Evolutionary conservation across 2,888 invertebrate species (phyloP), one percentile per base, ranked within the genome.

Genomic region (Caenorhabditis panamensis): DNA sequence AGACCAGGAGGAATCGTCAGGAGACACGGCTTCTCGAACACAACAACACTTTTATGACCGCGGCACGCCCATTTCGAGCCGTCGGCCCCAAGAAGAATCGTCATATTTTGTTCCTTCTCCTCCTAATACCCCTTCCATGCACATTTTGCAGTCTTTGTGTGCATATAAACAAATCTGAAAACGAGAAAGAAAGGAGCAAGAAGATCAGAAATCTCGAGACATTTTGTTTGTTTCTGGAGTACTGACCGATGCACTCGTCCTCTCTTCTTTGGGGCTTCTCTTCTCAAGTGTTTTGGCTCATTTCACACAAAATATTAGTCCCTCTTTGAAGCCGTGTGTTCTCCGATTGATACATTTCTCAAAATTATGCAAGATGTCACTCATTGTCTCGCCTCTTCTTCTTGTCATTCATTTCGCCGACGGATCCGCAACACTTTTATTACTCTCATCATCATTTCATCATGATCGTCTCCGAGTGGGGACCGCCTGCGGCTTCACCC

Each of bases 361-460:
- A 4, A 18, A 18, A 47, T 47, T 20, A 47, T 47, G n/a, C 47
- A 47, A 47, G 47, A n/a, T 69, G 69, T 61, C 69, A 61, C 51
- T 69, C 69, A 69, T 69, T 69, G 59, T 69, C 59, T 69, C 69
- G 51, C 59, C 22, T 44, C 18, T 20, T 59, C 37, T 41, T 28
- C 22, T 53, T 53, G 53, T 53, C 61, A 51, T 54, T 51, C 51
- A 61, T 62, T 62, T 59, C 58, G 58, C 36, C 68, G 59, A 36
- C 59, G 31, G 31, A 9, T 9, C 31, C 61, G 69, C 58, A 47
- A 47, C 51, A 62, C 69, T 71, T 71, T 71, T 71, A 71, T 71
- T 71, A 71, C 62, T 71, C 62, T 71, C 53, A 61, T 69, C 69
- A 68, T 68, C 68, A 59, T 59, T 58, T 67, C 68, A 59, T 68